These are phyloP conservation scores for Nematostella vectensis DNA, from an alignment of 92 coral and sea anemone genomes.

Conservation along the genomic window DNA sequence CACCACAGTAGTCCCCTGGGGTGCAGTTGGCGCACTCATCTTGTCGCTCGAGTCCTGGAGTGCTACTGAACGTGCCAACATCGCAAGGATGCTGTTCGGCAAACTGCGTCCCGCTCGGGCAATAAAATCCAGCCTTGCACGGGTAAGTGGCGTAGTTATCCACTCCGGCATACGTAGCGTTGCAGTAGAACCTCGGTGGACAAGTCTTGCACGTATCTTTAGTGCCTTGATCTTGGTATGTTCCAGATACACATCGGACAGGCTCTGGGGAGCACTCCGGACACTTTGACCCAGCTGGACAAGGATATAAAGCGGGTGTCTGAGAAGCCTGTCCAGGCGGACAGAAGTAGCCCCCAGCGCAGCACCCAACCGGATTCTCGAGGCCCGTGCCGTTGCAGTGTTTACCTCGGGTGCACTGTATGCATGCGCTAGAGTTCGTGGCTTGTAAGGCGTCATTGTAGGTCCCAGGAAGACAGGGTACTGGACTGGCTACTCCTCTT, in stretches of 20 bases:
- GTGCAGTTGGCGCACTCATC: slow-evolving; percentile 75
- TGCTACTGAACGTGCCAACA: slow-evolving; percentile 82
- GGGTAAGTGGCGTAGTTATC: slow-evolving; percentile 45
- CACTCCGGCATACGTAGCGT: slow-evolving; percentile 80
- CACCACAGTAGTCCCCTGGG: slow-evolving; percentile 85
- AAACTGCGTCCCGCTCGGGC: slow-evolving; percentile 76
- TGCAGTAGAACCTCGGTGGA: slow-evolving; percentile 83
- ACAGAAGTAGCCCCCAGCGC: slow-evolving; percentile 87
- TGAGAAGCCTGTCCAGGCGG: slow-evolving; percentile 77
- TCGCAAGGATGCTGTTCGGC: slow-evolving; percentile 82
- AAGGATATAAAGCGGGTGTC: slow-evolving; percentile 65
- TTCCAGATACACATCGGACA: slow-evolving; percentile 71
- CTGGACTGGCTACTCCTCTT: slow-evolving; percentile 53
- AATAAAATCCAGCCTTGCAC: slow-evolving; percentile 80
- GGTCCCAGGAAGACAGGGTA: slow-evolving; percentile 78
- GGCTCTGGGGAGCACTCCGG: slow-evolving; percentile 64
- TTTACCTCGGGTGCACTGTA: slow-evolving; percentile 64
- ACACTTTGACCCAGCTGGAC: slow-evolving; percentile 72
- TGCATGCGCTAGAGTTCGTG: slow-evolving; percentile 57
- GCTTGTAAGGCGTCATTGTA: slow-evolving; percentile 68
- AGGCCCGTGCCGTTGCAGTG: slow-evolving; percentile 88
- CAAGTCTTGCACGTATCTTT: slow-evolving; percentile 69
- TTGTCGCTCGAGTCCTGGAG: slow-evolving; percentile 73
- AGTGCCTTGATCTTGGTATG: slow-evolving; percentile 54
- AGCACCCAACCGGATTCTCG: slow-evolving; percentile 59